Conservation (phyloP, 2,797 vertebrate genomes). For the Pipistrellus nathusii region DNA sequence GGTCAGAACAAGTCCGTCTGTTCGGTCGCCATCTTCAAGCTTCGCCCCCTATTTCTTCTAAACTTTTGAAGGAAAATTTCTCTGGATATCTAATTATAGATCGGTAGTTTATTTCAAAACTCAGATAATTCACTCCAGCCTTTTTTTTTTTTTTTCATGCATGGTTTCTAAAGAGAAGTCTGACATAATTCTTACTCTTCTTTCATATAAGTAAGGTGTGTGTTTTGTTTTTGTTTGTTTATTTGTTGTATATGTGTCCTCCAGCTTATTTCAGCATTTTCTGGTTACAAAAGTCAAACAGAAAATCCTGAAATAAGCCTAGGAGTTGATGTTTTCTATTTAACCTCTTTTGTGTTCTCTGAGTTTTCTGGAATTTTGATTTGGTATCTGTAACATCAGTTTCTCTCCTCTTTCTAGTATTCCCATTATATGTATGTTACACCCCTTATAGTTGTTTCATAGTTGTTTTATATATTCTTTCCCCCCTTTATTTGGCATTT, state of each 20-base stretch:
- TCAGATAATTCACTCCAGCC: background rate
- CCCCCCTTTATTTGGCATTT: background rate
- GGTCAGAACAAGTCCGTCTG: no score
- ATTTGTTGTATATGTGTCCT: background rate
- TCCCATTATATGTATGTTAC: background rate
- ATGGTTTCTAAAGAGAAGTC: conserved; percentile 27
- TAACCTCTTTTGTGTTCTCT: background rate
- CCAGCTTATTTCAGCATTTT: background rate
- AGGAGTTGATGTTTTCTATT: background rate
- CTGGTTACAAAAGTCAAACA: background rate
- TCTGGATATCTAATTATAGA: background rate
- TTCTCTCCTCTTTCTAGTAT: background rate
- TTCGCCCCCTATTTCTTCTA: background rate
- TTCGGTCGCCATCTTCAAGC: no score
- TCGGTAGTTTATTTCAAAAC: background rate
- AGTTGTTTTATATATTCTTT: background rate
- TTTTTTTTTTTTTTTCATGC: background rate
- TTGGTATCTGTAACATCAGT: background rate
- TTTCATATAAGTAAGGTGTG: background rate
- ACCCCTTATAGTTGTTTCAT: background rate
- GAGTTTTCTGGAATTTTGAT: background rate
- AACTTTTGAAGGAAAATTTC: background rate
- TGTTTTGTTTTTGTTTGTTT: background rate
- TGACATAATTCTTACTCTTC: background rate
- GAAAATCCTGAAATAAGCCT: background rate